phyloP scores from a whole-genome alignment of 1,140 invertebrate genomes.

The Sitobion miscanthi region DNA sequence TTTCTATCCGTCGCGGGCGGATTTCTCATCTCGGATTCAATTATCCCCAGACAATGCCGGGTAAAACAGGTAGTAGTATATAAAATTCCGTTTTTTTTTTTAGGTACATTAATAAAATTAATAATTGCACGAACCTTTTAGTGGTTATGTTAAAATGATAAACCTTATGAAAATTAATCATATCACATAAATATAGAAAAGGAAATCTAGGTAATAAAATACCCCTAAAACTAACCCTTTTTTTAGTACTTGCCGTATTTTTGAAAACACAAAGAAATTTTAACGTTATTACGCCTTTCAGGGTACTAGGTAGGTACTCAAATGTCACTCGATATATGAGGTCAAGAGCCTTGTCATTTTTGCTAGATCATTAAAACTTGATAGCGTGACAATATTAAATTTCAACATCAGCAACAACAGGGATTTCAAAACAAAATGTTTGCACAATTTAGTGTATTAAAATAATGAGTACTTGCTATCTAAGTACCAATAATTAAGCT shows the following conservation, averaged over 20 bases:
- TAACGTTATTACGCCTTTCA: not conserved
- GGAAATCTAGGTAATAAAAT: not conserved
- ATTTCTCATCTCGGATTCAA: too few relatives aligned
- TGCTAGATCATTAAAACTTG: not conserved
- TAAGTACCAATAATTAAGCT: not conserved
- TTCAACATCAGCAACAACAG: not conserved
- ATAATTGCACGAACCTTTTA: not conserved
- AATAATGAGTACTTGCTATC: not conserved
- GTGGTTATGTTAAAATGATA: not conserved
- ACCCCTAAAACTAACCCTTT: not conserved
- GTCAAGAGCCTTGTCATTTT: not conserved
- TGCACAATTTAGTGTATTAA: not conserved
- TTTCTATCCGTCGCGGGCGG: too few relatives aligned
- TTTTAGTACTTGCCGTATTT: not conserved
- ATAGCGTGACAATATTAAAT: not conserved
- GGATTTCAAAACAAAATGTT: not conserved
- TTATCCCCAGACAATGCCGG: too few relatives aligned
- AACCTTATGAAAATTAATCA: not conserved
- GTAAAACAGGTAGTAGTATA: not conserved
- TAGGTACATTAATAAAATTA: not conserved
- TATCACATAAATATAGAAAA: not conserved
- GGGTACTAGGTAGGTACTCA: not conserved
- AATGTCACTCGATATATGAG: constrained; percentile 12
- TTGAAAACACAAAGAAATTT: not conserved
- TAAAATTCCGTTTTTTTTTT: not conserved